Conservation (phyloP, 92 coral and sea anemone species). For the Parazoanthus darwini region DNA sequence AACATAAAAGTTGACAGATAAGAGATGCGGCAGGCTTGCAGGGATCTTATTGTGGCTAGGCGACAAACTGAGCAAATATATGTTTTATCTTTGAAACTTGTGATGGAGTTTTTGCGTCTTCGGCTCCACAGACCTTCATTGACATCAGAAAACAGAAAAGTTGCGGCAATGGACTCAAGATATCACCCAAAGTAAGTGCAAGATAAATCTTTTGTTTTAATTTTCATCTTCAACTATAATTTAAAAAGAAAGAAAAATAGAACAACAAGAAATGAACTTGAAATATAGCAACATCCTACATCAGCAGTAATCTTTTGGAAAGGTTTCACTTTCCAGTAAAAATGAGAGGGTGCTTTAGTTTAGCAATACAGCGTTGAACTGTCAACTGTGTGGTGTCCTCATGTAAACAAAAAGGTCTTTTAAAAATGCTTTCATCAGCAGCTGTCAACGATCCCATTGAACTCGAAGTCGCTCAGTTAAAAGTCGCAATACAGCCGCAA, state of each 20-base stretch:
- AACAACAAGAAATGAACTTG: background rate
- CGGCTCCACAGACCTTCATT: slow-evolving; percentile 33
- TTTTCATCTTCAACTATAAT: background rate
- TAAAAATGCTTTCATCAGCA: background rate
- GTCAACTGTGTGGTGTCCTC: background rate
- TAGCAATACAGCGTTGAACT: background rate
- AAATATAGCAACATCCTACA: background rate
- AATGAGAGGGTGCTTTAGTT: background rate
- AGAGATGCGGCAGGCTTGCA: slow-evolving; percentile 1
- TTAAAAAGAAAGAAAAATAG: background rate
- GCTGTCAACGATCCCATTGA: background rate
- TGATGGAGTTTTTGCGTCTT: slow-evolving; percentile 14
- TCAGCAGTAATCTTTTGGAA: no score
- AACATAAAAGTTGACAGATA: slow-evolving; percentile 23
- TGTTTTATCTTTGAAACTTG: background rate
- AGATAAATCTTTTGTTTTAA: background rate
- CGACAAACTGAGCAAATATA: background rate
- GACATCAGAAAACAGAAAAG: slow-evolving; percentile 32
- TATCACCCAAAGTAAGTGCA: slow-evolving; percentile 37
- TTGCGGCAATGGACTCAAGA: slow-evolving; percentile 34
- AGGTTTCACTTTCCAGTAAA: no score
- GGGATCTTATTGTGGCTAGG: slow-evolving; percentile 21
- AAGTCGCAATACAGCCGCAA: background rate
- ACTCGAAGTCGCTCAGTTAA: background rate
- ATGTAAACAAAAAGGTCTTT: no score